Percentiles rank a stretch among this genome's conserved stretches.
These are phyloP conservation scores for Pelusios castaneus DNA, from an alignment of 2,113 vertebrate genomes.

Conservation along the genomic window DNA sequence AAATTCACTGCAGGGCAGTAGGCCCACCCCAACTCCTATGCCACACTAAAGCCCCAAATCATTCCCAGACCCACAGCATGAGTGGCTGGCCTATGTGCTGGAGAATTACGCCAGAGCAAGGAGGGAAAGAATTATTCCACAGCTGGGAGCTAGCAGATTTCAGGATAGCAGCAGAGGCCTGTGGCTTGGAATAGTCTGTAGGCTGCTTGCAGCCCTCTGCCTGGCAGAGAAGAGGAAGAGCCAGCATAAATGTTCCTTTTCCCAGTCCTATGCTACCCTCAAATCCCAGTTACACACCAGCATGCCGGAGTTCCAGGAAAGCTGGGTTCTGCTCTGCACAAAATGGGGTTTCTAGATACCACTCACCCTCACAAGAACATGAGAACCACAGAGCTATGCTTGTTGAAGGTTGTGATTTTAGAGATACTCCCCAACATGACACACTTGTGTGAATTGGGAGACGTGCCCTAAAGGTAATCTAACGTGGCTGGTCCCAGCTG, in stretches of 20 bases:
- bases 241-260: background rate
- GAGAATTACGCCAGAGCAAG: background rate
- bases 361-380: background rate
- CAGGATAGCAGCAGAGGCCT: background rate
- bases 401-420: too few relatives aligned
- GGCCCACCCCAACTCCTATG: background rate
- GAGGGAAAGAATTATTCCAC: background rate
- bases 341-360: fast-evolving
- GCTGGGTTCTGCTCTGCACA: background rate
- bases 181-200: background rate
- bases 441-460: too few relatives aligned
- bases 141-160: background rate
- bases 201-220: background rate
- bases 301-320: background rate
- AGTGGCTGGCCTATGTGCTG: background rate
- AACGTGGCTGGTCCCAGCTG: too few relatives aligned
- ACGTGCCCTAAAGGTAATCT: too few relatives aligned
- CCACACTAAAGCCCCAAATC: fast-evolving
- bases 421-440: too few relatives aligned
- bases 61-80: background rate
- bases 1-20: background rate
- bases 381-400: too few relatives aligned
- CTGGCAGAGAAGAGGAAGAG: background rate
- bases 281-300: background rate
- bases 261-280: background rate